These are phyloP conservation scores for Crypturellus undulatus DNA, from an alignment of 2,113 vertebrate genomes.

Conservation along the genomic window DNA sequence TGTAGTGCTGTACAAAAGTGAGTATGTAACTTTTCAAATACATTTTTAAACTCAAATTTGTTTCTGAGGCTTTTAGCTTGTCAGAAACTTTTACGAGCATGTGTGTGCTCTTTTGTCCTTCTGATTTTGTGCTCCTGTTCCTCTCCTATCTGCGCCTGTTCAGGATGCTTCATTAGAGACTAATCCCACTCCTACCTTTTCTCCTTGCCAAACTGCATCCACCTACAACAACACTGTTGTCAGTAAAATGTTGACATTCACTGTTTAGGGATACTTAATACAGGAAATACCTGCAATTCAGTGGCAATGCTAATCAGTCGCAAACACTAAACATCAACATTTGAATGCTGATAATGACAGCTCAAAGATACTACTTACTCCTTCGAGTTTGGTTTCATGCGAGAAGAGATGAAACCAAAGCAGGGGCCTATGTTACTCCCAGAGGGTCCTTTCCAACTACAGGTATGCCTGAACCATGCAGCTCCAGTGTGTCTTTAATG, in stretches of 20 bases:
- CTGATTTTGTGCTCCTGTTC: conserved; percentile 28
- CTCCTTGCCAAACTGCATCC: conserved; percentile 30
- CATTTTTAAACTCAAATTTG: conserved; percentile 66
- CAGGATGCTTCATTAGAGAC: conserved; percentile 49
- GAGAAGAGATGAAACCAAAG: conserved; percentile 39
- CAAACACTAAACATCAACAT: conserved; percentile 63
- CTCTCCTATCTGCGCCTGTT: conserved; percentile 19
- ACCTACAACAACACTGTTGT: conserved; percentile 7
- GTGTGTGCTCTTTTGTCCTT: not conserved
- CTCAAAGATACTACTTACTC: conserved; percentile 38
- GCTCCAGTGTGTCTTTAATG: not conserved
- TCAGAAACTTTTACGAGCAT: conserved; percentile 42
- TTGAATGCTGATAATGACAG: conserved; percentile 1
- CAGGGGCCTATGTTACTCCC: not conserved
- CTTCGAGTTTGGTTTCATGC: conserved; percentile 27
- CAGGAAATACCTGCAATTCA: conserved; percentile 57
- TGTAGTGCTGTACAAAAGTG: conserved; percentile 65
- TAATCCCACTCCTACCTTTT: conserved; percentile 16
- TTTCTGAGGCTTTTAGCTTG: conserved; percentile 60
- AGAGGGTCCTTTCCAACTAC: not conserved
- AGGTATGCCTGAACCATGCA: not conserved
- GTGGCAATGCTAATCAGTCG: conserved; percentile 28
- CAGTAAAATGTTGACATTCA: conserved; percentile 66
- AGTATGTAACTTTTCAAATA: conserved; percentile 74
- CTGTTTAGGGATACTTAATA: conserved; percentile 62